Evolutionary conservation across 2,113 vertebrate species (phyloP), one percentile per base, ranked within the genome.

Genomic region (Callithrix jacchus): DNA sequence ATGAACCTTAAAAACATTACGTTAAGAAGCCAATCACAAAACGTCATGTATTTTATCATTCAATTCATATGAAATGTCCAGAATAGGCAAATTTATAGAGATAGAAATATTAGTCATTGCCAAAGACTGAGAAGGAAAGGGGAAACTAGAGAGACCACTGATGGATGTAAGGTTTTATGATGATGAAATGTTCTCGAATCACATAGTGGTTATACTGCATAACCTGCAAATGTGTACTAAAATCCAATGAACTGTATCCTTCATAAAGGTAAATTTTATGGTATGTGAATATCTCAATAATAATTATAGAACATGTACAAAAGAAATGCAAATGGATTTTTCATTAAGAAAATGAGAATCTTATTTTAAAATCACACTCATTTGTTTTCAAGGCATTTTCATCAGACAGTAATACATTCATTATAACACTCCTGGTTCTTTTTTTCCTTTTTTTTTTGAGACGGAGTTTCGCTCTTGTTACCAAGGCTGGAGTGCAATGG

Each of bases 381-480:
- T 83, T 95, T 66, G 94, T 56, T 86, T 92, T 92, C 70, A 89
- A 82, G 74, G 40, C 20, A 91, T 91, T 93, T 18, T 93, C 40
- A 81, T 7, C 17, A 91, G 21, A 45, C 25, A 86, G 42, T 52
- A 90, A 87, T 42, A 17, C 12, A 89, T 92, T 92, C 66, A 77
- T 58, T 68, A 8, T 52, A 89, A 93, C 32, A 93, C 23, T 58
- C 9, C 30, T 70, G 30, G 21, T 89, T 92, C 35, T 89, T 84
- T 45, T 45, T 45, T 45, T 45, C 7, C 7, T 45, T 45, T 45
- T 45, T 45, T 45, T 45, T 45, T 45, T 42, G 42, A 42, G 42
- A 42, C 42, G 42, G 42, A 42, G 42, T 42, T 42, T 42, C 42
- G 4, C 42, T 42, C 42, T 42, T 42, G 42, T 42, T 42, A 42